Evolutionary conservation across 2,113 vertebrate genomes (phyloP).

Genomic region (Ifrita kowaldi): DNA sequence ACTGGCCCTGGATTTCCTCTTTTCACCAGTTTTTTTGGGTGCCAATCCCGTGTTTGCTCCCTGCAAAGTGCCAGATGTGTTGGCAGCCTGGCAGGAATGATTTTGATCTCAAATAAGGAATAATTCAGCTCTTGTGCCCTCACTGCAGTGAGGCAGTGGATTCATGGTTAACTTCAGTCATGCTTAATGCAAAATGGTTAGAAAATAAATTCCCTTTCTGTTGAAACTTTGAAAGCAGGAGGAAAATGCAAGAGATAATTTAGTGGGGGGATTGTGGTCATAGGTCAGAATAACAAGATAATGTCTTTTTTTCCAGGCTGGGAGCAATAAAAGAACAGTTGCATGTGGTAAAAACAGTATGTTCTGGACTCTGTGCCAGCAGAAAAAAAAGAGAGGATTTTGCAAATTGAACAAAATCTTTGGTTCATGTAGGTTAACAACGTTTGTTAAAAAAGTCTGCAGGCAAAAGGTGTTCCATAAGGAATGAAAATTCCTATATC

Average conservation of each 20-base stretch:
- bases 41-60: neutral
- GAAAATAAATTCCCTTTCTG: neutral
- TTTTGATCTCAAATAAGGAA: neutral
- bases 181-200: neutral
- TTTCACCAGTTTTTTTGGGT: neutral
- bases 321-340: constrained; percentile 43
- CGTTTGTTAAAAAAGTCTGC: neutral
- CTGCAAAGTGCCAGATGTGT: neutral
- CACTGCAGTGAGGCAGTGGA: neutral
- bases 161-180: neutral
- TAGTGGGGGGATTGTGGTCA: neutral
- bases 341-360: constrained; percentile 41
- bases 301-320: constrained; percentile 39
- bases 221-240: neutral
- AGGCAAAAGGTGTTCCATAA: neutral
- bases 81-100: neutral
- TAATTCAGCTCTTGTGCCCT: neutral
- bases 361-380: constrained; percentile 35
- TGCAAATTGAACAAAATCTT: neutral
- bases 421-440: neutral
- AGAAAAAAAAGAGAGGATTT: neutral
- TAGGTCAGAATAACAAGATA: constrained; percentile 41
- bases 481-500: neutral
- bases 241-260: constrained; percentile 4
- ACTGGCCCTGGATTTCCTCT: neutral